Evolutionary conservation across 64 coral and sea anemone genomes (phyloP), one percentile per base, ranked within the genome.

Genomic region (Porites australiensis): DNA sequence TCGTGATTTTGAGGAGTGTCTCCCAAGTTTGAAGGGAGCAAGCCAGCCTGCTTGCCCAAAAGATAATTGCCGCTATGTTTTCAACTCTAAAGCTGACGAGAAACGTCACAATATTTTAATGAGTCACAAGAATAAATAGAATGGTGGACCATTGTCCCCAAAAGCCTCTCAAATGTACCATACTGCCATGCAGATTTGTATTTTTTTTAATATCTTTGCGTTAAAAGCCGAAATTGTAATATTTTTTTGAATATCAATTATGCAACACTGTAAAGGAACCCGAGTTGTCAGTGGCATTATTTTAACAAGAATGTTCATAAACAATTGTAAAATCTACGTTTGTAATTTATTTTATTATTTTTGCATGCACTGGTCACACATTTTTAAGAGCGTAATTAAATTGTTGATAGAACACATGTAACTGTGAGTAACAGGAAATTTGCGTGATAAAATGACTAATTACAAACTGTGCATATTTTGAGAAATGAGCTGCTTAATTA

Each of bases 41-140:
- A 18, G 64, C 64, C 16, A 67, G 21, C 15, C 64, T 67, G 64
- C 64, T 6, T 67, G 15, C 18, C 5, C 16, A 67, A 19, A 67
- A n/a, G 64, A n/a, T 67, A 67, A 3, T 67, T 67, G 64, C 64
- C 19, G 64, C 3, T 67, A 67, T 67, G 21, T 67, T 67, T 67
- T 13, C 21, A 67, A 67, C 64, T 67, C 2, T n/a, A 67, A 67
- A 67, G 64, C 64, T 67, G 64, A 67, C 21, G 64, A 18, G 21
- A 67, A 67, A 67, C 64, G 64, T n/a, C 64, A 67, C 64, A 67
- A 16, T 66, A 66, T 66, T n/a, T n/a, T 66, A n/a, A 66, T 66
- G 64, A 66, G 20, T 66, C 64, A 67, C 64, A 67, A 16, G 64
- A 67, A n/a, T 19, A 67, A 67, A n/a, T 67, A 67, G 8, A 67